phyloP scores from a whole-genome alignment of 2,888 invertebrate species.

The Euplagia quadripunctaria region DNA sequence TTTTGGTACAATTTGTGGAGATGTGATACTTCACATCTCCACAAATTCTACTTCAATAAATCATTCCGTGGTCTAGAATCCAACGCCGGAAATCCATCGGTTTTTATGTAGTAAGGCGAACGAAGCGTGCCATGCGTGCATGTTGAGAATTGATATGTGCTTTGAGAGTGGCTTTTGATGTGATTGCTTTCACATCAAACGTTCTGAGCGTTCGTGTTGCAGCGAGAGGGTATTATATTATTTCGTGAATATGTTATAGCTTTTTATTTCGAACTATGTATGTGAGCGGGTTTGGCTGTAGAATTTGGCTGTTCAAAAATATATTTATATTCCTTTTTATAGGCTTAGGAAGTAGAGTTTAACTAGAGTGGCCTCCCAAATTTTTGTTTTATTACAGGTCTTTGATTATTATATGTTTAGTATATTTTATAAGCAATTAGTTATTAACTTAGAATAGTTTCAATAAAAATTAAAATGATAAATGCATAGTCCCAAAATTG shows the following conservation, averaged over 20 bases:
- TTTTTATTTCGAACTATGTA: neutral
- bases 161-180: conserved; percentile 36
- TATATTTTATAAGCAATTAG: too few relatives aligned
- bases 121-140: conserved; percentile 29
- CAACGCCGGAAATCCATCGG: neutral
- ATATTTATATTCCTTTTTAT: too few relatives aligned
- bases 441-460: too few relatives aligned
- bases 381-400: too few relatives aligned
- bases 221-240: neutral
- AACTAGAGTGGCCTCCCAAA: too few relatives aligned
- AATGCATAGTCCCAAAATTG: too few relatives aligned
- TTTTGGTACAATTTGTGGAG: too few relatives aligned
- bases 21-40: neutral
- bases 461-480: too few relatives aligned
- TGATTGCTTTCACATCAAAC: conserved; percentile 34
- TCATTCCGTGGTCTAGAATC: neutral
- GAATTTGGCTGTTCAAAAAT: too few relatives aligned
- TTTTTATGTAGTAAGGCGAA: neutral
- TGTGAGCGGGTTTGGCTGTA: too few relatives aligned
- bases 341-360: too few relatives aligned
- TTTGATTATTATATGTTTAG: too few relatives aligned
- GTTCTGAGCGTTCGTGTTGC: neutral
- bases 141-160: conserved; percentile 28
- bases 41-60: neutral
- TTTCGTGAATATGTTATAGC: neutral